Base-by-base conservation (phyloP, 2,113 vertebrate genomes). In the Vanacampus margaritifer region DNA sequence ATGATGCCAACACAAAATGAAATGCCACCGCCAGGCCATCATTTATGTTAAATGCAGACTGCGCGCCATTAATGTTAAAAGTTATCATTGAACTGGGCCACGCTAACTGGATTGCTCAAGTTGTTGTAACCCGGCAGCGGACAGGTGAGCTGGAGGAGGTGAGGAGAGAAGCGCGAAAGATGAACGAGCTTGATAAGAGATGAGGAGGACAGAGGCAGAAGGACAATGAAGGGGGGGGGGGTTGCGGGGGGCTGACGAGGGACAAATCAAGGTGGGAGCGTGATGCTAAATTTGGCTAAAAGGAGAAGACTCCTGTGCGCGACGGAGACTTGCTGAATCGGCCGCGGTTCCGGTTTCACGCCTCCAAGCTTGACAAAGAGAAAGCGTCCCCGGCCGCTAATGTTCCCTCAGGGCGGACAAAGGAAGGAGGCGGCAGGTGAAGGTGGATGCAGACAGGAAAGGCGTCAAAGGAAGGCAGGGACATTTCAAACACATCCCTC, bases 271-370 rank as follows among this genome's bases (percentile, higher is more conserved):
- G 92, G 91, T 92, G 88, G 90, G 94, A 93, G 90, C 93, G 87
- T 91, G 92, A 92, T 84, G 90, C 94, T 94, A 94, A 94, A 95
- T 93, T 93, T 92, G 93, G 93, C 91, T 62, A 91, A 93, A 93
- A 89, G 84, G 88, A 89, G 89, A 87, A 85, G 76, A 91, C 92
- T 93, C 92, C 48, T 53, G 72, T 67, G 82, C 69, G 68, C 17
- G 77, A 78, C 68, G 69, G 79, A 87, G 77, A 92, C 92, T 94
- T 93, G 93, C 90, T 92, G 87, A 92, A 85, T 90, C 87, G 89
- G 86, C 90, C 74, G 43, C 35, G 86, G 90, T 90, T 90, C 88
- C 90, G 85, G 85, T 90, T 90, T 89, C 88, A 89, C 76, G 86
- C 88, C 79, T 84, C 78, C 72, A 82, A 86, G 84, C 86, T 86